Evolutionary conservation across 1,140 invertebrate species (phyloP).

Genomic region (Caenorhabditis latens): DNA sequence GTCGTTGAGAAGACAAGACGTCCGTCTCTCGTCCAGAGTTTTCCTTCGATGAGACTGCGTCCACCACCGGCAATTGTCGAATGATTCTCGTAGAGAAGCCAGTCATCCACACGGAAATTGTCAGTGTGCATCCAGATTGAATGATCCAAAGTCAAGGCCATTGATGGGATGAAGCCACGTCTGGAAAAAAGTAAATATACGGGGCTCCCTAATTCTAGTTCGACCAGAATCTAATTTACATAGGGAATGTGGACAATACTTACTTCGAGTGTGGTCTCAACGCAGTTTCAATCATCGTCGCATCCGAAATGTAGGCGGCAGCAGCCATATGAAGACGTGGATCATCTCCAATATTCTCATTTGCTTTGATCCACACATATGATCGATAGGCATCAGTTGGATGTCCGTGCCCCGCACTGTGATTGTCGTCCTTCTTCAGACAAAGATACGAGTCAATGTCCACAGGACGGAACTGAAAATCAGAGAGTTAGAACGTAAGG

Average conservation of each 20-base stretch:
- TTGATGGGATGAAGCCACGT: constrained; percentile 70
- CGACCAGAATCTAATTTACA: not conserved
- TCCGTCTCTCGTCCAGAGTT: constrained; percentile 69
- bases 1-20: constrained; percentile 69
- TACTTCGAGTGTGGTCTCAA: constrained; percentile 63
- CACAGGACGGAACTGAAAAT: constrained; percentile 65
- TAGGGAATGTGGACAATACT: not conserved
- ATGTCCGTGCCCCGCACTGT: constrained; percentile 30
- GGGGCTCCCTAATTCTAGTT: not conserved
- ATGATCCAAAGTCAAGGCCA: constrained; percentile 73
- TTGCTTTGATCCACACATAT: constrained; percentile 67
- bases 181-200: constrained; percentile 32
- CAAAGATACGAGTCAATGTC: constrained; percentile 61
- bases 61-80: constrained; percentile 66
- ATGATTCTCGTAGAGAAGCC: constrained; percentile 73
- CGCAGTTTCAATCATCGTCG: constrained; percentile 69
- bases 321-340: constrained; percentile 64
- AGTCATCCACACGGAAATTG: constrained; percentile 73
- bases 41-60: constrained; percentile 69
- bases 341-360: constrained; percentile 68
- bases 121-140: constrained; percentile 70
- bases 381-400: constrained; percentile 52
- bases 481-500: too few species aligned
- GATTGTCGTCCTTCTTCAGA: constrained; percentile 54
- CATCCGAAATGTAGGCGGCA: constrained; percentile 69